Evolutionary conservation across 1,140 invertebrate genomes (phyloP), one percentile per base, ranked within the genome.

Genomic region (Heliothis subflexa): DNA sequence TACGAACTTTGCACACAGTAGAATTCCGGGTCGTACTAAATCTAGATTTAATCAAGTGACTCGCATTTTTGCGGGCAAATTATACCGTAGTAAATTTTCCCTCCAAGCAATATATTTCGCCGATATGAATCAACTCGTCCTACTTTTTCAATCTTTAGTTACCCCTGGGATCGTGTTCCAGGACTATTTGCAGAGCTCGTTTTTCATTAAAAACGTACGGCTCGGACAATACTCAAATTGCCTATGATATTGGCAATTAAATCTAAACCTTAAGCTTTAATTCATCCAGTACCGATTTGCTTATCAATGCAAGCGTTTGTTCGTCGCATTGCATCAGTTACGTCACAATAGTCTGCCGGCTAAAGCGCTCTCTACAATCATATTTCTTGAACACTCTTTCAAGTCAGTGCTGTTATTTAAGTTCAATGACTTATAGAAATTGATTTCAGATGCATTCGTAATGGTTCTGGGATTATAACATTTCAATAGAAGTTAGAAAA

Each of bases 281-380:
- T 50, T 70, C 47, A 13, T 13, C 16, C 16, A 21, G 25, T 70
- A 70, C 47, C 54, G 68, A 71, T 71, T 71, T 71, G 68, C 50
- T 47, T 73, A 73, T 40, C 54, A 73, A 73, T 59, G 40, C 71
- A 61, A 50, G 54, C 59, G 73, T 64, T 75, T 59, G 55, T 59
- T 75, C 40, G 52, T 54, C 33, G 71, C 72, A 64, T 52, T 80
- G 62, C 57, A 74, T 59, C 40, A 66, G 77, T 74, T 72, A 72
- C 52, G 66, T 74, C 75, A 77, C 62, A 45, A 57, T 61, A 64
- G 57, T 75, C 73, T 73, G 55, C 50, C 40, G 61, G 55, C 40
- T 59, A 59, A 73, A 73, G 16, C 55, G 49, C 59, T 75, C 59
- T 49, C 59, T 28, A 75, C 47, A 73, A 73, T 57, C 71, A 47